Evolutionary conservation across 2,888 invertebrate species (phyloP).

Genomic region (Cataglyphis altisquamis): DNA sequence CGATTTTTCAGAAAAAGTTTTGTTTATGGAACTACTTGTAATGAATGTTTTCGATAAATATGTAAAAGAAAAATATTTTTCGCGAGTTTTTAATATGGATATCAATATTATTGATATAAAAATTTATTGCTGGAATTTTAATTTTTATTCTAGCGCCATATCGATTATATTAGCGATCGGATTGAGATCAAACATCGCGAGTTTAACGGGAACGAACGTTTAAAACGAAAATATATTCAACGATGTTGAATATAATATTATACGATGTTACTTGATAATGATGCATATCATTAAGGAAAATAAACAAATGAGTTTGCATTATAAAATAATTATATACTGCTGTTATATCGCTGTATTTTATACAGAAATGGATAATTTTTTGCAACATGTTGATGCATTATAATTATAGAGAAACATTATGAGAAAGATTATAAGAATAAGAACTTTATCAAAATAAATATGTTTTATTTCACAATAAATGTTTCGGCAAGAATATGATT

Average conservation of each 20-base stretch:
- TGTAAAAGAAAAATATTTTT: conserved; percentile 11
- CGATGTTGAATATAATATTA: not conserved
- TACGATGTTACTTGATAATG: not conserved
- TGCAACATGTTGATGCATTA: not conserved
- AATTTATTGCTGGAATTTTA: conserved; percentile 16
- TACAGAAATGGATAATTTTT: not conserved
- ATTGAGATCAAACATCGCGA: not conserved
- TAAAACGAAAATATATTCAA: conserved; percentile 25
- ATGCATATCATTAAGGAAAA: not conserved
- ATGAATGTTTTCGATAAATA: not conserved
- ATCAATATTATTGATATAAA: conserved; percentile 33
- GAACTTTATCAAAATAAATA: conserved; percentile 6
- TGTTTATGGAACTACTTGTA: not conserved
- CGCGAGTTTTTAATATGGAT: not conserved
- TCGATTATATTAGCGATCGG: conserved; percentile 11
- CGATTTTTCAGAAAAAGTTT: not conserved
- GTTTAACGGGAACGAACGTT: not conserved
- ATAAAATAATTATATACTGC: conserved; percentile 5
- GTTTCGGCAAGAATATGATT: not conserved
- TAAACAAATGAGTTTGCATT: conserved; percentile 15
- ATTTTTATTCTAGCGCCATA: conserved; percentile 8
- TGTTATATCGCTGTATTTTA: conserved; percentile 2
- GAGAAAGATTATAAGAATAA: not conserved
- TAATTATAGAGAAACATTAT: not conserved
- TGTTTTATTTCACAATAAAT: not conserved